phyloP scores from a whole-genome alignment of 2,113 vertebrate genomes.

The Saguinus imperator region DNA sequence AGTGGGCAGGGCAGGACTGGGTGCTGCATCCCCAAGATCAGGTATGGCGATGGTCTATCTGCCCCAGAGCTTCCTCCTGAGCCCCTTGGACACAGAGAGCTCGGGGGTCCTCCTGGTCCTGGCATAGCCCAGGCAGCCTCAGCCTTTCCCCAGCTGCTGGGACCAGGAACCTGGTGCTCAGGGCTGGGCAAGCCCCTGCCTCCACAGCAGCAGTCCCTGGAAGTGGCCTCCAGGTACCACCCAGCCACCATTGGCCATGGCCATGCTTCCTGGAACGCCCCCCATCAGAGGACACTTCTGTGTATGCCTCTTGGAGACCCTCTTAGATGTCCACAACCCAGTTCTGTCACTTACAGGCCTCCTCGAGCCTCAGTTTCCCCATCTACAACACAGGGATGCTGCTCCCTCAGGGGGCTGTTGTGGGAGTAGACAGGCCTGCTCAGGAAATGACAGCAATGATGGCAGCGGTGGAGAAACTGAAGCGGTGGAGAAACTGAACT shows the following conservation, averaged over 20 bases:
- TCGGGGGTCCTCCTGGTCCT: too few relatives aligned
- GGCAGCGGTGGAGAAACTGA: background rate
- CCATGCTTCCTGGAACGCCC: accelerated
- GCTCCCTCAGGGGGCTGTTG: accelerated
- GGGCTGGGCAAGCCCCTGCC: background rate
- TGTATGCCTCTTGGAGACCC: background rate
- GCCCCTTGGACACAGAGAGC: too few relatives aligned
- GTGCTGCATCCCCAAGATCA: too few relatives aligned
- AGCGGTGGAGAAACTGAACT: background rate
- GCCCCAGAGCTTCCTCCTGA: background rate
- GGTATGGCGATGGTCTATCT: background rate
- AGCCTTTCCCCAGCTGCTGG: background rate
- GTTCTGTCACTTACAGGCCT: background rate
- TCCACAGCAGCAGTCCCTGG: accelerated
- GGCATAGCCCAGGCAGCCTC: background rate
- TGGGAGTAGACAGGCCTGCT: background rate
- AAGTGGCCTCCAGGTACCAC: background rate
- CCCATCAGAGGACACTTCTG: background rate
- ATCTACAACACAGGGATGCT: background rate
- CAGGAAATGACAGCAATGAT: background rate
- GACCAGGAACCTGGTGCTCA: background rate
- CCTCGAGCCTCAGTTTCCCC: background rate
- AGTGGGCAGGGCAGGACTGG: background rate
- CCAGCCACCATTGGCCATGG: background rate
- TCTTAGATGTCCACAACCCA: background rate